Base-by-base conservation (phyloP, 2,888 invertebrate genomes). In the Glaucopsyche alexis region DNA sequence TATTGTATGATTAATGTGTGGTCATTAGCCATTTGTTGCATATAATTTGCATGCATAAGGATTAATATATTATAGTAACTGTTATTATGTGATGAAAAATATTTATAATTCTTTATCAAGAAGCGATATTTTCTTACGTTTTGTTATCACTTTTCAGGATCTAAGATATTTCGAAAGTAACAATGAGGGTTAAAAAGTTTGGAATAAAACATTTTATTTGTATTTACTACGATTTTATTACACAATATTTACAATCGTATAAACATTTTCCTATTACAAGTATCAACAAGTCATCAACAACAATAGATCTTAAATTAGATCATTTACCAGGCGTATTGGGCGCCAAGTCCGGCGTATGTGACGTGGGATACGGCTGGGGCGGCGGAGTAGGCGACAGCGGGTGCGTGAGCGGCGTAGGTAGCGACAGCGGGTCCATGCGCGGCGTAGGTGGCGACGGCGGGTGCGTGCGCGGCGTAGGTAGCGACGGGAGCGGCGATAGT, bases 301-400 rank as follows among this genome's bases (percentile, higher is more conserved):
- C n/a, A n/a, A n/a, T n/a, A n/a, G n/a, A 38, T 76, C 84, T 82
- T 90, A 19, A 13, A 19, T 55, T 29, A 19, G 19, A 19, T 55
- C 19, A 6, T 19, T 19, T 55, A 55, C 72, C 72, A 72, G 47
- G 66, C 72, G 72, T 72, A 72, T 16, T 72, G 66, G 50, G 66
- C 72, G 40, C 72, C 72, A 52, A 67, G 52, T 19, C 72, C 72
- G 29, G 66, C 66, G 78, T 70, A 80, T 64, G 82, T 80, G 74
- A 78, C 80, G 70, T 78, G 77, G 73, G 94, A 92, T n/a, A 94
- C 94, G 75, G 89, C 89, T 69, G 93, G 90, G 14, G 80, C 81
- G 19, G 76, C 75, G 52, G 78, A 69, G 77, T 79, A 78, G 3
- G 74, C 71, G 38, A 74, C 69, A n/a, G 73, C 64, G 50, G 79